Percentiles rank a stretch among this genome's conserved stretches.
These are phyloP conservation scores for Cerceris rybyensis DNA, from an alignment of 2,888 invertebrate genomes.

Conservation along the genomic window DNA sequence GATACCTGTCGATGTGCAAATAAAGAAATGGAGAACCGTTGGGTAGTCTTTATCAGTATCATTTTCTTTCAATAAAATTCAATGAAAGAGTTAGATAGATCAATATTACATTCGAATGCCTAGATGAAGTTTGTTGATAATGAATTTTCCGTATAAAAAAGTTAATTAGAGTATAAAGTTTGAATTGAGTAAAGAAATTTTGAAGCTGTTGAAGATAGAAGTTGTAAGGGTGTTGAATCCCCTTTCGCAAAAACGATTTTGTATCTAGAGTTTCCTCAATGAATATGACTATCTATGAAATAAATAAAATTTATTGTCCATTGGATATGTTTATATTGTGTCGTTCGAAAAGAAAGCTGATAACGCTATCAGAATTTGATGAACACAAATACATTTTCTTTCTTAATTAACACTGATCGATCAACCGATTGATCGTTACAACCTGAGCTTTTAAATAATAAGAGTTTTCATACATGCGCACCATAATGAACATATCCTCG, in stretches of 20 bases:
- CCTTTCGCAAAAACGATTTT: no score
- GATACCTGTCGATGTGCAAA: neutral
- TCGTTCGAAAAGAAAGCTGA: neutral
- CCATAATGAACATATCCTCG: neutral
- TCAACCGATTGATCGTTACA: neutral
- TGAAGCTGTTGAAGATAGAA: no score
- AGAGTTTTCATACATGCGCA: no score
- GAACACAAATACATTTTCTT: neutral
- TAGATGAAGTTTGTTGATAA: no score
- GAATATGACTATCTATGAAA: conserved; percentile 12
- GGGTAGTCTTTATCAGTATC: no score
- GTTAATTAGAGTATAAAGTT: no score
- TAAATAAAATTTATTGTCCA: conserved; percentile 60
- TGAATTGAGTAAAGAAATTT: no score
- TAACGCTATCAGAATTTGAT: conserved; percentile 26
- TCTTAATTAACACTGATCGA: neutral
- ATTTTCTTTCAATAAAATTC: no score
- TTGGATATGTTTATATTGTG: neutral
- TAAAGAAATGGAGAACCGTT: neutral
- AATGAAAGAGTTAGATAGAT: neutral
- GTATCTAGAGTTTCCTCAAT: neutral
- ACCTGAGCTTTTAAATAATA: no score
- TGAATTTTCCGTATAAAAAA: no score
- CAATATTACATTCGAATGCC: neutral
- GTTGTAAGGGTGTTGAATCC: no score